phyloP scores from a whole-genome alignment of 2,797 vertebrate species.

The Peromyscus aztecus region DNA sequence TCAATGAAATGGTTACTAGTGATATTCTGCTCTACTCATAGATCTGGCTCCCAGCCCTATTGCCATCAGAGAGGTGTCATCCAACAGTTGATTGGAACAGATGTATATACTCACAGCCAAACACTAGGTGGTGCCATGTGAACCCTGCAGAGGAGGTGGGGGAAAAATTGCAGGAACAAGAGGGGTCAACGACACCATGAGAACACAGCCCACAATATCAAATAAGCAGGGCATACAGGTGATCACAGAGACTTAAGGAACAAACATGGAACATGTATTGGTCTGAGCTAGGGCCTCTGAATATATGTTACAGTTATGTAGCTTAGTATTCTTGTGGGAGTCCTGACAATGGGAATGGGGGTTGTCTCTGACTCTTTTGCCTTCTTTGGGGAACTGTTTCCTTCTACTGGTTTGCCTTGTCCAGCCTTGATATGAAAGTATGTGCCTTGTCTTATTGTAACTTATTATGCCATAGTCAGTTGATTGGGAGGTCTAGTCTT shows the following conservation, averaged over 20 bases:
- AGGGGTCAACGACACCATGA: background rate
- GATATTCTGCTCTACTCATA: no score
- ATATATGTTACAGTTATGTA: background rate
- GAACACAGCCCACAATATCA: background rate
- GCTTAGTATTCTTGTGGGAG: background rate
- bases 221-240: background rate
- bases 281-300: background rate
- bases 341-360: background rate
- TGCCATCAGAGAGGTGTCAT: background rate
- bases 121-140: no score
- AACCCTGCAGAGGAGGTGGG: background rate
- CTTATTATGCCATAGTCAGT: no score
- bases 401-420: background rate
- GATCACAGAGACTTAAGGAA: background rate
- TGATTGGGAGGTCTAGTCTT: no score
- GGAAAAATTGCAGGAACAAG: background rate
- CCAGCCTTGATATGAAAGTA: background rate
- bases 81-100: background rate
- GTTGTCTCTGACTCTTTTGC: background rate
- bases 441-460: no score
- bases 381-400: no score
- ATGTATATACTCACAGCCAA: background rate
- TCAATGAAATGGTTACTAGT: no score
- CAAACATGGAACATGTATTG: background rate
- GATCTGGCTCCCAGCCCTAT: background rate